These are phyloP conservation scores for Sus scrofa DNA, from an alignment of 2,113 vertebrate species.

Conservation along the genomic window DNA sequence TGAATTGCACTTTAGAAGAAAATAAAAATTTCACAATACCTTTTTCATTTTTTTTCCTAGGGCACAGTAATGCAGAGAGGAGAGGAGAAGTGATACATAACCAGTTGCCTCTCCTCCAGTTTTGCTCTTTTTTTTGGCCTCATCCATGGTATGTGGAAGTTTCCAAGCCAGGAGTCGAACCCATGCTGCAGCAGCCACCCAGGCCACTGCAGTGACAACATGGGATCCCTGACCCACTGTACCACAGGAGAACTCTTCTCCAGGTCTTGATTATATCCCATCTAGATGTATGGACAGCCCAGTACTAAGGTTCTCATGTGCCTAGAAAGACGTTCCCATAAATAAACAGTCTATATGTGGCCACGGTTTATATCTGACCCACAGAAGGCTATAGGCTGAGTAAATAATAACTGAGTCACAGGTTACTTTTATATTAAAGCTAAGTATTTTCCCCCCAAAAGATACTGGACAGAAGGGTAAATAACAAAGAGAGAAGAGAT, in stretches of 20 bases:
- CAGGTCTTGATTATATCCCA: neutral
- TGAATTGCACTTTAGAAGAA: slow-evolving; percentile 2
- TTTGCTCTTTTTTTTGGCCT: neutral
- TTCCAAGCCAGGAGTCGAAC: too few species aligned
- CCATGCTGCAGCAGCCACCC: too few species aligned
- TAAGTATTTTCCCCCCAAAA: neutral
- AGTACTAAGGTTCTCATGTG: neutral
- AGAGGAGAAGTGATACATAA: neutral
- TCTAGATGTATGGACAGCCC: neutral
- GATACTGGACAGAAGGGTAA: neutral
- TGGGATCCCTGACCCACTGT: too few species aligned
- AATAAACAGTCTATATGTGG: neutral
- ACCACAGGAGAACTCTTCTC: neutral
- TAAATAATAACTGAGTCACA: neutral
- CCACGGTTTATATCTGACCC: too few species aligned
- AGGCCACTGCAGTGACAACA: too few species aligned
- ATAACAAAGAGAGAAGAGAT: neutral
- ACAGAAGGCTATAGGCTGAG: neutral
- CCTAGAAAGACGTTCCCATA: neutral
- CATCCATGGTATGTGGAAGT: too few species aligned
- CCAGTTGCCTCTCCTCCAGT: neutral
- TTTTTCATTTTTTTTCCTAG: neutral
- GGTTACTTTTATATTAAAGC: neutral
- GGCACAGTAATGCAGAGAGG: neutral
- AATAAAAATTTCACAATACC: neutral